Percentiles rank a stretch among this genome's conserved stretches.
phyloP scores from a whole-genome alignment of 2,888 invertebrate genomes.

The Cataglyphis altisquamis region DNA sequence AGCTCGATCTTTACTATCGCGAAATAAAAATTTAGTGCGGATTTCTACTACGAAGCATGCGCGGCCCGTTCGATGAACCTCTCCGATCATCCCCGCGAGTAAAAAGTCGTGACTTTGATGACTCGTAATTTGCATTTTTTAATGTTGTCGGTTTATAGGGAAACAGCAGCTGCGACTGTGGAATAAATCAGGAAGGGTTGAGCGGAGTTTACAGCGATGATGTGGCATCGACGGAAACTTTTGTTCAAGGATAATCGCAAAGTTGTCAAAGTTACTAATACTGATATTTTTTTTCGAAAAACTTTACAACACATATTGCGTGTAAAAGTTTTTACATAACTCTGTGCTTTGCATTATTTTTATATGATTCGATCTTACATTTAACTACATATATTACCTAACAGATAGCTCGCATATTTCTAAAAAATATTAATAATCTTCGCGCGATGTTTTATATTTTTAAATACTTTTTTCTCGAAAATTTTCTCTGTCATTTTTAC shows the following conservation, averaged over 20 bases:
- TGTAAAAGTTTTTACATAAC: neutral
- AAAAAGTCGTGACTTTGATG: conserved; percentile 6
- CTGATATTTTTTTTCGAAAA: neutral
- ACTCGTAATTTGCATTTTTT: conserved; percentile 3
- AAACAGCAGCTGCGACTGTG: neutral
- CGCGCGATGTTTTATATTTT: neutral
- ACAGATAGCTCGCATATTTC: conserved; percentile 1
- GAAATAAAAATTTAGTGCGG: neutral
- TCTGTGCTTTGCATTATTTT: neutral
- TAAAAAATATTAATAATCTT: conserved; percentile 2
- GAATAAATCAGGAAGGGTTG: conserved; percentile 3
- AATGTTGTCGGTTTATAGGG: neutral
- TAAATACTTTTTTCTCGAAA: neutral
- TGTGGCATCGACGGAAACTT: neutral
- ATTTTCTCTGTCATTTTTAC: neutral
- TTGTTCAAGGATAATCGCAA: neutral
- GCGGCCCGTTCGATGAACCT: conserved; percentile 1
- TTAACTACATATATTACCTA: neutral
- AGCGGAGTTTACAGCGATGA: neutral
- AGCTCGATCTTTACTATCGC: neutral
- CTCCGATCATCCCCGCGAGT: neutral
- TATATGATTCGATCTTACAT: neutral
- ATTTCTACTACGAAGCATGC: conserved; percentile 1
- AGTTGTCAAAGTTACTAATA: neutral
- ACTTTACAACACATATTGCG: neutral